phyloP scores from a whole-genome alignment of 1,140 invertebrate species.

The Probaryconus sp. region DNA sequence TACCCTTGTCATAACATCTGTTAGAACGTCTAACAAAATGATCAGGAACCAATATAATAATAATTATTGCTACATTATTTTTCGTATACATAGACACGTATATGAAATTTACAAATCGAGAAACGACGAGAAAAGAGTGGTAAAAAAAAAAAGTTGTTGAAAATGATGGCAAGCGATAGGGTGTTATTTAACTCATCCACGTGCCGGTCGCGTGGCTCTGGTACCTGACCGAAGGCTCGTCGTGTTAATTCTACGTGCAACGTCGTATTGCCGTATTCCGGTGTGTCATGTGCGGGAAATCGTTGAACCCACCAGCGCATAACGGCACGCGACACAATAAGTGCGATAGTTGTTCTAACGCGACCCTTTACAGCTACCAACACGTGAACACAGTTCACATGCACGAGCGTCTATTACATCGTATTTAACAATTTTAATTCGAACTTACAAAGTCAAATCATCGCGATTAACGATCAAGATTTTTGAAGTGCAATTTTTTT shows the following conservation, averaged over 20 bases:
- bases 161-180: constrained; percentile 25
- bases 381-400: constrained; percentile 3
- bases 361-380: constrained; percentile 24
- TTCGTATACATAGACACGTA: no score
- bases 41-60: no score
- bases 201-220: constrained; percentile 71
- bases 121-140: constrained; percentile 2
- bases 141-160: constrained; percentile 37
- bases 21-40: no score
- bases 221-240: constrained; percentile 54
- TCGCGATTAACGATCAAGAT: no score
- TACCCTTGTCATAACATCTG: no score
- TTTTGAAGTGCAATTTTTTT: no score
- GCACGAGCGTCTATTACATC: no score
- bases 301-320: constrained; percentile 70
- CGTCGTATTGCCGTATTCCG: constrained; percentile 65
- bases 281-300: constrained; percentile 75
- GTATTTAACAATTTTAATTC: no score
- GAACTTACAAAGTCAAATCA: no score
- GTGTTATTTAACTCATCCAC: constrained; percentile 61
- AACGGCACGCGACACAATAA: constrained; percentile 72
- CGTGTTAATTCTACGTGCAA: constrained; percentile 60
- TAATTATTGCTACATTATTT: no score
- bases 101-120: constrained; percentile 2
- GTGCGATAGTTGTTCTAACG: constrained; percentile 35